These are phyloP conservation scores for Acomys russatus DNA, from an alignment of 2,797 vertebrate species.

Conservation along the genomic window DNA sequence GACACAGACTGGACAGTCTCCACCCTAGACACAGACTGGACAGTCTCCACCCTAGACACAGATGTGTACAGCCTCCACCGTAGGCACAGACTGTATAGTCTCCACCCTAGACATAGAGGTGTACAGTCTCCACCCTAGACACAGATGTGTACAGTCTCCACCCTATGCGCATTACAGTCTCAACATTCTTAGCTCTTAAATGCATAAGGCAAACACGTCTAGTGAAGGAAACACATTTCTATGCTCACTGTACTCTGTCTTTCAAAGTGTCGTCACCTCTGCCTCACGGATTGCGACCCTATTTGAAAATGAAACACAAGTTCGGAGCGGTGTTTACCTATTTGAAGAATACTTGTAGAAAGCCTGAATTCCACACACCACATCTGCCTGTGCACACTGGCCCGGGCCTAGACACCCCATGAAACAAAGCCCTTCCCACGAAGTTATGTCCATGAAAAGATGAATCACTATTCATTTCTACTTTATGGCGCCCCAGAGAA, in stretches of 20 bases:
- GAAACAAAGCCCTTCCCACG: neutral
- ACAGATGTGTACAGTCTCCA: neutral
- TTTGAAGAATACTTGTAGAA: neutral
- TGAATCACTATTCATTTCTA: neutral
- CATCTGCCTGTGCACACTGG: neutral
- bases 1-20: neutral
- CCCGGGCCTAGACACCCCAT: neutral
- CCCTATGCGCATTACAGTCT: neutral
- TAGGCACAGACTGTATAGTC: neutral
- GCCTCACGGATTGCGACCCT: neutral
- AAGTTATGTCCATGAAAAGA: neutral
- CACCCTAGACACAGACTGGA: neutral
- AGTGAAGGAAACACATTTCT: neutral
- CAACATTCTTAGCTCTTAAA: neutral
- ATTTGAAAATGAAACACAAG: constrained; percentile 29
- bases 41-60: neutral
- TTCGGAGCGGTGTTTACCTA: neutral
- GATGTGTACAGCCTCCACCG: neutral
- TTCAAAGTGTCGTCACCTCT: neutral
- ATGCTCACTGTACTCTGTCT: neutral
- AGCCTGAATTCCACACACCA: neutral
- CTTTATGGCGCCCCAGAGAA: neutral
- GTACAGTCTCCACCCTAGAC: neutral
- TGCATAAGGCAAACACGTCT: constrained; percentile 21
- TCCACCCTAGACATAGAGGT: neutral